These are phyloP conservation scores for Trissoscelio sp. DNA, from an alignment of 2,888 invertebrate genomes.

Conservation along the genomic window DNA sequence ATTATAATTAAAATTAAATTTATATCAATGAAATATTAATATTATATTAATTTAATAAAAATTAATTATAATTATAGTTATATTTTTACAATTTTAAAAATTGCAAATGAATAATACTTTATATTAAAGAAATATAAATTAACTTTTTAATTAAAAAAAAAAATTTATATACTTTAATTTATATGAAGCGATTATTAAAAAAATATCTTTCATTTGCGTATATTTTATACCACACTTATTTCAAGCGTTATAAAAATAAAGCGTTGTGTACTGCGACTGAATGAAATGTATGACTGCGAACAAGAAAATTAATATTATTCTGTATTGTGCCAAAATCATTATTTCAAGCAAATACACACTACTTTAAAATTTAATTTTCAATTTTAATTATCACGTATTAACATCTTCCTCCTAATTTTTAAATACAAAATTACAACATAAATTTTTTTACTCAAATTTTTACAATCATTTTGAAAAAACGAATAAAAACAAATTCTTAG, in stretches of 20 bases:
- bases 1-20: too few relatives aligned
- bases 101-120: not conserved
- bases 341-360: conserved; percentile 49
- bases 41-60: too few relatives aligned
- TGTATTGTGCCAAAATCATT: conserved; percentile 78
- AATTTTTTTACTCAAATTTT: too few relatives aligned
- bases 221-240: not conserved
- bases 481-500: too few relatives aligned
- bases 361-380: not conserved
- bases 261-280: not conserved
- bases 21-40: too few relatives aligned
- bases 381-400: not conserved
- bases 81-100: not conserved
- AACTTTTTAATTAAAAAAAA: too few relatives aligned
- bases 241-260: not conserved
- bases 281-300: conserved; percentile 27
- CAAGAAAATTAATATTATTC: conserved; percentile 73
- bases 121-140: too few relatives aligned
- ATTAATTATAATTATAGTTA: too few relatives aligned
- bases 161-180: not conserved
- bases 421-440: too few relatives aligned
- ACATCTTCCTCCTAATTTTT: not conserved
- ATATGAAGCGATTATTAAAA: not conserved
- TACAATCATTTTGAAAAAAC: too few relatives aligned
- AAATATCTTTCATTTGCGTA: not conserved